Evolutionary conservation across 1,140 invertebrate genomes (phyloP).

Genomic region (Orchesella cincta): DNA sequence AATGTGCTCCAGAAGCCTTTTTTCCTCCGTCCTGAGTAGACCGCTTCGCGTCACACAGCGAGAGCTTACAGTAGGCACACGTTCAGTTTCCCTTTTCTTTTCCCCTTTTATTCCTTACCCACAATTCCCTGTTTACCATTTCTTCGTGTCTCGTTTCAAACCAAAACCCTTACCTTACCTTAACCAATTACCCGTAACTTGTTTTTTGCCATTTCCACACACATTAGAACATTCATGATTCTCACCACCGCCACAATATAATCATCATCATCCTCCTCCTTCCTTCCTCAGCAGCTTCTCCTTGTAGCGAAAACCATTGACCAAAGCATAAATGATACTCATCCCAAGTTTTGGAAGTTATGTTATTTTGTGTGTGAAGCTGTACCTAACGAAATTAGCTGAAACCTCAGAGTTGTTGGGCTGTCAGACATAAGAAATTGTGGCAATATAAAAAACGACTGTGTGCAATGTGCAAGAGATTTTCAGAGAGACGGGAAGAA

Average conservation of each 20-base stretch:
- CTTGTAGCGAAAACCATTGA: background rate
- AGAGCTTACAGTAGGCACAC: background rate
- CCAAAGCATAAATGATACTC: background rate
- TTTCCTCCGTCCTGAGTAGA: constrained; percentile 10
- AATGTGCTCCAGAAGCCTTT: constrained; percentile 27
- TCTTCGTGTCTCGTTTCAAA: background rate
- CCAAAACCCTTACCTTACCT: background rate
- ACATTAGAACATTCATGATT: background rate
- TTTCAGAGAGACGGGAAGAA: background rate
- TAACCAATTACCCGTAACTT: background rate
- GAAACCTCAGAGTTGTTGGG: no score
- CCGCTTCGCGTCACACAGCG: background rate
- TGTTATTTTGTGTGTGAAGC: background rate
- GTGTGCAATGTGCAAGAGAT: background rate
- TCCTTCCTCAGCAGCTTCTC: background rate
- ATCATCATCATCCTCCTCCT: background rate
- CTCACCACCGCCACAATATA: no score
- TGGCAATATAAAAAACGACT: no score
- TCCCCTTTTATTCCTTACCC: background rate
- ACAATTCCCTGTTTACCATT: background rate
- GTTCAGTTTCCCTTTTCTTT: background rate
- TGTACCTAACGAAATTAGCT: background rate
- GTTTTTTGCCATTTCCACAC: background rate
- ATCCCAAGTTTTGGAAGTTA: background rate
- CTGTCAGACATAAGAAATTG: no score